Conservation (phyloP, 2,113 vertebrate genomes). For the Perognathus longimembris region DNA sequence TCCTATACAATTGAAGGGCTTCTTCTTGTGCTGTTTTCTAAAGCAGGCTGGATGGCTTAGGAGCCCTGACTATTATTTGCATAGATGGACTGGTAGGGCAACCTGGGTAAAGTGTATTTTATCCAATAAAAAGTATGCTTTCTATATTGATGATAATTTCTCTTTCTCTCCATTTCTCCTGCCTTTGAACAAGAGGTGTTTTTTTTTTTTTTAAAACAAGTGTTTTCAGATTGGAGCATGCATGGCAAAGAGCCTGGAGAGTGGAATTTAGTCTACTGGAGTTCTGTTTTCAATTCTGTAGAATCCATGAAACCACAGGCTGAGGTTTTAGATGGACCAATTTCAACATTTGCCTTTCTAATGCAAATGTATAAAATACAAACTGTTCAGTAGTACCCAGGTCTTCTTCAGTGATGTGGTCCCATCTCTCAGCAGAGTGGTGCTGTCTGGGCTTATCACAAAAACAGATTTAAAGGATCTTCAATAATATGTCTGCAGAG, state of each 20-base stretch:
- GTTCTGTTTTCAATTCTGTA: conserved; percentile 80
- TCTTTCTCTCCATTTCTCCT: not conserved
- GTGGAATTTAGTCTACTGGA: conserved; percentile 68
- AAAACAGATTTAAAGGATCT: conserved; percentile 30
- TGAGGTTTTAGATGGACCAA: conserved; percentile 73
- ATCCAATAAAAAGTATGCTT: conserved; percentile 54
- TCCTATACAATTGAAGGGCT: not conserved
- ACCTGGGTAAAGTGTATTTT: conserved; percentile 13
- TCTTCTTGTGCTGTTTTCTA: not conserved
- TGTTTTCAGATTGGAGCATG: conserved; percentile 39
- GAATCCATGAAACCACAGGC: conserved; percentile 74
- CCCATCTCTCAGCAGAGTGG: conserved; percentile 20
- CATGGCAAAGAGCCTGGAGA: conserved; percentile 59
- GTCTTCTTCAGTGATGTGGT: conserved; percentile 20
- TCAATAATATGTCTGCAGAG: conserved; percentile 64
- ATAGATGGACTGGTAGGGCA: not conserved
- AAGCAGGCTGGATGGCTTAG: not conserved
- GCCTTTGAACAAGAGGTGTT: conserved; percentile 47
- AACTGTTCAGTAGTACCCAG: conserved; percentile 40
- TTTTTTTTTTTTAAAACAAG: conserved; percentile 71
- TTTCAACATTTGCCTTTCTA: conserved; percentile 77
- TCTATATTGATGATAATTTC: conserved; percentile 52
- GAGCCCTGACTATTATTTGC: not conserved
- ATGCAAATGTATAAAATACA: conserved; percentile 74
- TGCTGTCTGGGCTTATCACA: conserved; percentile 43